phyloP scores from a whole-genome alignment of 2,797 vertebrate genomes.

The Yasuhikotakia modesta region DNA sequence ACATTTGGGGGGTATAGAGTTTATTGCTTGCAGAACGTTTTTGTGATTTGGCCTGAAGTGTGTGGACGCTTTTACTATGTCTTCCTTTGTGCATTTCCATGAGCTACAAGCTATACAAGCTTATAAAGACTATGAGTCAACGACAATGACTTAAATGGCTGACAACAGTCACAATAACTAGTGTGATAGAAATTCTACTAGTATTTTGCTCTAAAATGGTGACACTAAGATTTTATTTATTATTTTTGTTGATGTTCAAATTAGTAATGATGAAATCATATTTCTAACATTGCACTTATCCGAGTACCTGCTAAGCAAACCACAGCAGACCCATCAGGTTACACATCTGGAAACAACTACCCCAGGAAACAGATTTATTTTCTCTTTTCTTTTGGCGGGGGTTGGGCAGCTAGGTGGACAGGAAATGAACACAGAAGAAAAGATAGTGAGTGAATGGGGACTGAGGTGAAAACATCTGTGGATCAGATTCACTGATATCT shows the following conservation, averaged over 20 bases:
- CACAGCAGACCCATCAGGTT: slow-evolving; percentile 65
- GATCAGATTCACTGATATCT: too few species aligned
- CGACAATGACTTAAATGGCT: background rate
- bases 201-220: too few species aligned
- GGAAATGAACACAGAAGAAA: slow-evolving; percentile 41
- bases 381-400: slow-evolving; percentile 57
- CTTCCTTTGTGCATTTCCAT: background rate
- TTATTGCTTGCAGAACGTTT: slow-evolving; percentile 2
- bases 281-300: slow-evolving; percentile 40
- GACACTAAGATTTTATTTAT: background rate
- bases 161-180: background rate
- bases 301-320: slow-evolving; percentile 64
- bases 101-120: background rate
- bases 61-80: background rate
- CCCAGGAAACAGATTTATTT: slow-evolving; percentile 74
- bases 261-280: slow-evolving; percentile 44
- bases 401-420: slow-evolving; percentile 57
- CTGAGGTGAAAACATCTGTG: background rate
- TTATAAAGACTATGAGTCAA: too few species aligned
- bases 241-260: slow-evolving; percentile 11
- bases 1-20: background rate
- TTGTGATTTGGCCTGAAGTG: background rate
- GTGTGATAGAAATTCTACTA: background rate
- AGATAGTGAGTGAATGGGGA: slow-evolving; percentile 4
- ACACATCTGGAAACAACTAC: slow-evolving; percentile 81